Evolutionary conservation across 2,888 invertebrate genomes (phyloP).

Genomic region (Siphonodentalium dalli): DNA sequence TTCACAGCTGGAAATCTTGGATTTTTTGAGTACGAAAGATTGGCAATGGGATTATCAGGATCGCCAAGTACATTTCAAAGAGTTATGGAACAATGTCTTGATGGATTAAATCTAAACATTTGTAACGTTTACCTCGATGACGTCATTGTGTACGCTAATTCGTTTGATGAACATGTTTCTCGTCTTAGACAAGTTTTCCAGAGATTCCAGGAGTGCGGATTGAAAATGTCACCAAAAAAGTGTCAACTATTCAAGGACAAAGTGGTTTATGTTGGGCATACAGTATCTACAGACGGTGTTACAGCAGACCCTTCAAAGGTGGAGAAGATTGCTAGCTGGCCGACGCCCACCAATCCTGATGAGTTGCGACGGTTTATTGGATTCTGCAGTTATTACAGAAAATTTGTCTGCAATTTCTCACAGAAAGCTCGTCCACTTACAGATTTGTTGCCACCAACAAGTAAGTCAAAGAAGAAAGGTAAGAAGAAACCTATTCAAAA

Average conservation of each 20-base stretch:
- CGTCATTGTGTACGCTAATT: slow-evolving; percentile 21
- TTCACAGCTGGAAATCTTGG: slow-evolving; percentile 26
- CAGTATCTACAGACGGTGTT: slow-evolving; percentile 2
- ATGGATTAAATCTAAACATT: slow-evolving; percentile 5
- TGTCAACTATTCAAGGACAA: slow-evolving; percentile 7
- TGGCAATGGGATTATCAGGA: slow-evolving; percentile 21
- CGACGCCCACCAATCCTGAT: slow-evolving; percentile 10
- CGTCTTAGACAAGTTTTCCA: slow-evolving; percentile 2
- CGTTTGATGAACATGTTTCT: slow-evolving; percentile 9
- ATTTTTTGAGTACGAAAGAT: slow-evolving; percentile 20
- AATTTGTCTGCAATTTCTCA: slow-evolving; percentile 12
- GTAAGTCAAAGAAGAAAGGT: slow-evolving; percentile 1
- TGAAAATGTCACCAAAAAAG: slow-evolving; percentile 8
- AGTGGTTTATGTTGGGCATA: slow-evolving; percentile 9
- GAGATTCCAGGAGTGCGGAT: neutral
- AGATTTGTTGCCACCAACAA: slow-evolving; percentile 2
- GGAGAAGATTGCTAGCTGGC: slow-evolving; percentile 1
- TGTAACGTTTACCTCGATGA: slow-evolving; percentile 30
- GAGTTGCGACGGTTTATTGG: slow-evolving; percentile 21
- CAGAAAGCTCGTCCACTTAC: slow-evolving; percentile 6
- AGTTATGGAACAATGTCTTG: slow-evolving; percentile 19
- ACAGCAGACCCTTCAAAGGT: slow-evolving; percentile 3
- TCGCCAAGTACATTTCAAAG: slow-evolving; percentile 22
- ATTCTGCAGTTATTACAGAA: slow-evolving; percentile 12
- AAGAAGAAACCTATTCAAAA: slow-evolving; percentile 1